Evolutionary conservation across 2,113 vertebrate species (phyloP).

Genomic region (Martes martes): DNA sequence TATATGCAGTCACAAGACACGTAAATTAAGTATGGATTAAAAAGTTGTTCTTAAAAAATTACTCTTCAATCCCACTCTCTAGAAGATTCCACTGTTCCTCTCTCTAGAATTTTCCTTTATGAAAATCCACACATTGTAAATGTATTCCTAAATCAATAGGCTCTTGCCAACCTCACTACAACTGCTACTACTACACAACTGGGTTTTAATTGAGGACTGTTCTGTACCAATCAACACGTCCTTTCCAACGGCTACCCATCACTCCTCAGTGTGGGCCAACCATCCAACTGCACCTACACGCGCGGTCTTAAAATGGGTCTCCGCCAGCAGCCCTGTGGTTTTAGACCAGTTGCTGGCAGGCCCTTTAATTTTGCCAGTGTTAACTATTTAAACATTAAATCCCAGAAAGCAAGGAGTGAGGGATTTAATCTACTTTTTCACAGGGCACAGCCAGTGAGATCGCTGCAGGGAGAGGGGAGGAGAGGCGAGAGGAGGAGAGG

Average conservation of each 20-base stretch:
- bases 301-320: background rate
- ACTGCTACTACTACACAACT: background rate
- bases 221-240: background rate
- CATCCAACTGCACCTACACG: background rate
- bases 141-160: background rate
- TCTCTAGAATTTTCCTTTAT: background rate
- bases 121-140: background rate
- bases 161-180: background rate
- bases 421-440: background rate
- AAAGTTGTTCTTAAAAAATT: background rate
- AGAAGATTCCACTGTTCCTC: background rate
- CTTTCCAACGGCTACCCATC: background rate
- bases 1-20: background rate
- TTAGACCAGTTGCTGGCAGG: background rate
- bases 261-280: background rate
- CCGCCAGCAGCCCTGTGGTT: background rate
- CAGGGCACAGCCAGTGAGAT: accelerated
- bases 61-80: background rate
- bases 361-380: background rate
- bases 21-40: background rate
- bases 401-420: background rate
- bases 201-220: background rate
- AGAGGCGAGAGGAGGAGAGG: no score
- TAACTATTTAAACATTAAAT: background rate
- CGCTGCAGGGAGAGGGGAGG: background rate